Conservation (phyloP, 2,888 invertebrate species). For the Netelia inedita region DNA sequence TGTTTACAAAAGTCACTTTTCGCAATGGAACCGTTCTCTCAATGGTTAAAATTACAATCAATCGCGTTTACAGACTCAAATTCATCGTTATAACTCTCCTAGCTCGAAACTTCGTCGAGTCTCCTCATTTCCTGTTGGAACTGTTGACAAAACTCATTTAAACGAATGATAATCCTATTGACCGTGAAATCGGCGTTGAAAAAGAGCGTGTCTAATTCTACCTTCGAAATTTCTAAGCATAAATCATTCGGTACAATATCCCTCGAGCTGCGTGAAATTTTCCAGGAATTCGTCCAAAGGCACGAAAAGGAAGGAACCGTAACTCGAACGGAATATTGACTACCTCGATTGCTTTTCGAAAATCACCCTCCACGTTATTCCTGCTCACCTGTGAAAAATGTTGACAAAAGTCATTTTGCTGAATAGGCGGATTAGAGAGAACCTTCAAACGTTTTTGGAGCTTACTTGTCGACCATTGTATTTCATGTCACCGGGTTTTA, state of each 20-base stretch:
- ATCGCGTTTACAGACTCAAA: slow-evolving; percentile 10
- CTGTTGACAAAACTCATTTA: slow-evolving; percentile 75
- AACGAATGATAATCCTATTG: slow-evolving; percentile 66
- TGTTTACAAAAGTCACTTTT: slow-evolving; percentile 71
- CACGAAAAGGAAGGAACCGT: neutral
- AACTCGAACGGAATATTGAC: neutral
- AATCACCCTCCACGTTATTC: slow-evolving; percentile 14
- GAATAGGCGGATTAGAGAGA: slow-evolving; percentile 44
- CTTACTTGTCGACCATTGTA: neutral
- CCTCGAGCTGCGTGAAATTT: neutral
- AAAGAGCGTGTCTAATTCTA: neutral
- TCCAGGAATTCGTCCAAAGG: neutral
- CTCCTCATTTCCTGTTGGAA: slow-evolving; percentile 72
- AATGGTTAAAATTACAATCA: slow-evolving; percentile 28
- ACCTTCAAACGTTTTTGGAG: slow-evolving; percentile 39
- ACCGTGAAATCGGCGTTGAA: slow-evolving; percentile 56
- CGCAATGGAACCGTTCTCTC: slow-evolving; percentile 53
- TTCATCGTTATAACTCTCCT: slow-evolving; percentile 3
- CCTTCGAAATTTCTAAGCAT: neutral
- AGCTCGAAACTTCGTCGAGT: slow-evolving; percentile 53
- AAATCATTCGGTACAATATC: neutral
- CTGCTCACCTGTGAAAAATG: slow-evolving; percentile 62
- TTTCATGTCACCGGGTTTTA: neutral
- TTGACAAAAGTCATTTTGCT: slow-evolving; percentile 67
- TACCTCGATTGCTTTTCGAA: neutral